A percentile compares a stretch with the other conserved stretches of the same genome.
Evolutionary conservation across 1,140 invertebrate species (phyloP).

Genomic region (Tetramorium simillimum): DNA sequence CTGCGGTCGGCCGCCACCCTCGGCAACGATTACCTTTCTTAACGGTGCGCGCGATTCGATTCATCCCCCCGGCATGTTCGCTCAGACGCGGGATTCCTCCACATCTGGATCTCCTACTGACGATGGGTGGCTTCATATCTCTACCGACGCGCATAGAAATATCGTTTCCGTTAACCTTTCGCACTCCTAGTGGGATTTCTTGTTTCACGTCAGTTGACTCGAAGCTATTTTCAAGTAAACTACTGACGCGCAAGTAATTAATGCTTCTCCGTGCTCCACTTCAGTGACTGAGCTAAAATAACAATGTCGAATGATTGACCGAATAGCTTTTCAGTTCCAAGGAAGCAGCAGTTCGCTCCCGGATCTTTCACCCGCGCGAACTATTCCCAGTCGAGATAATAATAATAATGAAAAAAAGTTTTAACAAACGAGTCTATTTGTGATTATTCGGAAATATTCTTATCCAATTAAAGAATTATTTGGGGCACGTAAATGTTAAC

Average conservation of each 20-base stretch:
- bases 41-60: conserved; percentile 45
- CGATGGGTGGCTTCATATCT: background rate
- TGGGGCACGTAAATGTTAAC: background rate
- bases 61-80: conserved; percentile 6
- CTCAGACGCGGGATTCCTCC: conserved; percentile 8
- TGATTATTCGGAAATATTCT: background rate
- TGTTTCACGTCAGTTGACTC: conserved; percentile 24
- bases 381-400: background rate
- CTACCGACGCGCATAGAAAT: conserved; percentile 32
- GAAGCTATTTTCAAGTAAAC: conserved; percentile 19
- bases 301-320: conserved; percentile 32
- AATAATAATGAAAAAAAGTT: background rate
- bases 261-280: background rate
- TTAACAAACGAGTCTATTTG: background rate
- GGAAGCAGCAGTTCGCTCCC: background rate
- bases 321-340: background rate
- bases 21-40: conserved; percentile 56
- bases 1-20: conserved; percentile 56
- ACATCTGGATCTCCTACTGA: background rate
- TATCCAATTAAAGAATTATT: background rate
- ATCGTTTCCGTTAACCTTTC: conserved; percentile 30
- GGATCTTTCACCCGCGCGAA: background rate
- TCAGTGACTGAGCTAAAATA: conserved; percentile 27
- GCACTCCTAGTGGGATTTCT: conserved; percentile 11
- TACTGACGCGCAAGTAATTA: conserved; percentile 40